A percentile compares a stretch with the other conserved stretches of the same genome.
Evolutionary conservation across 2,888 invertebrate genomes (phyloP).

Genomic region (Agriopis aurantiaria): DNA sequence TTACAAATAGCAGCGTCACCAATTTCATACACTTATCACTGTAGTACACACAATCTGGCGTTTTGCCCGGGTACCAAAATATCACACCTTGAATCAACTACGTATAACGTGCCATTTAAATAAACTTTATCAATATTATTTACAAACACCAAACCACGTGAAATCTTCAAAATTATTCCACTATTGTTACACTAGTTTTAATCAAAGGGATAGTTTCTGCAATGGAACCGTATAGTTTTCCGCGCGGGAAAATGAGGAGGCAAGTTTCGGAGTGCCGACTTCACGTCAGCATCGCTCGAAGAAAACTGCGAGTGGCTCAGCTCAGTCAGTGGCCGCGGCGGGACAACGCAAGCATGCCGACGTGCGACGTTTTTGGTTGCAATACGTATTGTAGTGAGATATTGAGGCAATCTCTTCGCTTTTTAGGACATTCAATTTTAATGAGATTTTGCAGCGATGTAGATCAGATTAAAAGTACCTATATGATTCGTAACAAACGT

Average conservation of each 20-base stretch:
- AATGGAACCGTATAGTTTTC: conserved; percentile 16
- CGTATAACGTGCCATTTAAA: conserved; percentile 51
- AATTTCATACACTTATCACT: conserved; percentile 43
- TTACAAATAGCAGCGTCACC: conserved; percentile 56
- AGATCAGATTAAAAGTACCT: too few species aligned
- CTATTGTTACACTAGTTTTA: not conserved
- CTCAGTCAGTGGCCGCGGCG: too few species aligned
- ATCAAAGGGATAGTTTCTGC: too few species aligned
- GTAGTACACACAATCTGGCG: conserved; percentile 65
- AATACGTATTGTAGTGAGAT: not conserved
- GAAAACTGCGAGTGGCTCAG: conserved; percentile 34
- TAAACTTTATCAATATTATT: conserved; percentile 75
- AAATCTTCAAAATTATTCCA: not conserved
- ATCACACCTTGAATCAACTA: conserved; percentile 67
- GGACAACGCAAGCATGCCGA: conserved; percentile 14
- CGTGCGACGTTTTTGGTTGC: conserved; percentile 21
- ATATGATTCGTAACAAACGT: too few species aligned
- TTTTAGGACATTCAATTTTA: conserved; percentile 26
- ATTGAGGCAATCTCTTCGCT: conserved; percentile 41
- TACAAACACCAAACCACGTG: conserved; percentile 22
- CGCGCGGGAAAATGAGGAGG: conserved; percentile 32
- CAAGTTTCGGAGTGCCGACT: conserved; percentile 29
- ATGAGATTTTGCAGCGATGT: not conserved
- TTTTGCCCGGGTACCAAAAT: conserved; percentile 76
- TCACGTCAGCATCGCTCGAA: conserved; percentile 27